Percentiles rank a stretch among this genome's conserved stretches.
phyloP scores from a whole-genome alignment of 1,140 invertebrate genomes.

The Caenorhabditis latens region DNA sequence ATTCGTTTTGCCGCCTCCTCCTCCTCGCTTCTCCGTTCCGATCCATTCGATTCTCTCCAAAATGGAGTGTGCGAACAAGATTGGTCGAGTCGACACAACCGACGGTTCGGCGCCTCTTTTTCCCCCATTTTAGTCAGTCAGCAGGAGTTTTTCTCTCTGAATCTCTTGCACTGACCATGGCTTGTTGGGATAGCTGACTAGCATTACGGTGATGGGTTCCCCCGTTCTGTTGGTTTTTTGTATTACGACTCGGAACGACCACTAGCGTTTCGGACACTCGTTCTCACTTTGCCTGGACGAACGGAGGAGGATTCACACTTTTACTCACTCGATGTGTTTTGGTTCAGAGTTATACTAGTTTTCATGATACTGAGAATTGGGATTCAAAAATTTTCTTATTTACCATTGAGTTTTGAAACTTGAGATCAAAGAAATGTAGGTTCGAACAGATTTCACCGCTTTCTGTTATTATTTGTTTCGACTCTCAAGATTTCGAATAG shows the following conservation, averaged over 20 bases:
- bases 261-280: not conserved
- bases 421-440: too few species aligned
- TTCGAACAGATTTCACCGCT: too few species aligned
- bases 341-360: not conserved
- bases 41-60: conserved; percentile 2
- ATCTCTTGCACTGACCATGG: not conserved
- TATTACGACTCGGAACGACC: conserved; percentile 31
- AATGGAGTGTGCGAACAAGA: conserved; percentile 50
- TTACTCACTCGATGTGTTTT: not conserved
- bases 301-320: not conserved
- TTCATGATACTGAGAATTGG: too few species aligned
- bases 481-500: too few species aligned
- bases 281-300: not conserved
- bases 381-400: too few species aligned
- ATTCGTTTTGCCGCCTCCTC: not conserved
- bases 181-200: not conserved
- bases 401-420: too few species aligned
- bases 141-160: not conserved
- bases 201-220: conserved; percentile 12
- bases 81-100: not conserved
- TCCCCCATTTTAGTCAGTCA: not conserved
- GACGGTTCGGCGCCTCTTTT: conserved; percentile 46
- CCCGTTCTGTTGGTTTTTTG: conserved; percentile 39
- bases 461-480: too few species aligned
- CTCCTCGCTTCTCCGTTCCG: not conserved